These are phyloP conservation scores for Coracias cyanogaster DNA, from an alignment of 2,797 vertebrate genomes.

Conservation along the genomic window DNA sequence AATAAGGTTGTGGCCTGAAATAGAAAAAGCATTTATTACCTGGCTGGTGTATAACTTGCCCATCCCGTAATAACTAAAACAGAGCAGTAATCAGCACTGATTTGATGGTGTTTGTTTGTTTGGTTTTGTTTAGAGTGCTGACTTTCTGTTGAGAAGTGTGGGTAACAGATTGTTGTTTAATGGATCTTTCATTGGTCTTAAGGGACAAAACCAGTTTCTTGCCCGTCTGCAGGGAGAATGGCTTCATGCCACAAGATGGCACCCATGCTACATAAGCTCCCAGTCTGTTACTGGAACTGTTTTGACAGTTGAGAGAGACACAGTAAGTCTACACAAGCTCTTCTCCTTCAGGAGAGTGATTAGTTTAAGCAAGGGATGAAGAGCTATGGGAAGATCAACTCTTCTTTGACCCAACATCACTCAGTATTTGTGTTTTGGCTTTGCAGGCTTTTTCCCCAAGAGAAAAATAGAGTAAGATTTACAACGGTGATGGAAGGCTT, in stretches of 20 bases:
- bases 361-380: neutral
- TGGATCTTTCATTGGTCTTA: neutral
- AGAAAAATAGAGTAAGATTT: neutral
- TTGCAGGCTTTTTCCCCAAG: neutral
- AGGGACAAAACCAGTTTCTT: neutral
- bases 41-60: neutral
- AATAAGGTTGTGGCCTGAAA: neutral
- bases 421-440: neutral
- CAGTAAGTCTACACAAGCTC: neutral
- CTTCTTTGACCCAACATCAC: neutral
- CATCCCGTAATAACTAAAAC: accelerated
- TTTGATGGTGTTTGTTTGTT: neutral
- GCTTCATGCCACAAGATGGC: constrained; percentile 52
- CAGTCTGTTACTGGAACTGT: neutral
- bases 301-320: neutral
- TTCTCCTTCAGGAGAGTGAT: neutral
- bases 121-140: neutral
- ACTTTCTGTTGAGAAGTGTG: neutral
- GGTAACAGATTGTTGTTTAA: neutral
- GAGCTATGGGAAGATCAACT: neutral
- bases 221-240: neutral
- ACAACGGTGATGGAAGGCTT: neutral
- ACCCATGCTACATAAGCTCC: neutral
- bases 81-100: neutral
- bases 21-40: neutral